A percentile compares a stretch with the other conserved stretches of the same genome.
Evolutionary conservation across 2,888 invertebrate genomes (phyloP).

Genomic region (Idaea dimidiata): DNA sequence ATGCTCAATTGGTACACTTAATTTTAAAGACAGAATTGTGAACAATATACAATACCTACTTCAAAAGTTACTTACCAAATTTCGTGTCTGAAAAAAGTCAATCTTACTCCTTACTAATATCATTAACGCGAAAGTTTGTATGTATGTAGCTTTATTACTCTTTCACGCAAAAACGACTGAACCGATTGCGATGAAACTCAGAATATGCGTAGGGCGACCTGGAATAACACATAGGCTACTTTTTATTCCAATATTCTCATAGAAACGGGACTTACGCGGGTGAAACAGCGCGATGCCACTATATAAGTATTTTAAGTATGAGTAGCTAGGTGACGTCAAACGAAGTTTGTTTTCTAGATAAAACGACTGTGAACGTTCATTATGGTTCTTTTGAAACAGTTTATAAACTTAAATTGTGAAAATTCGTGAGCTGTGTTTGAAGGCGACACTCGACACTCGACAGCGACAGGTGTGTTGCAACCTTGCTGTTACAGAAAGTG

Average conservation of each 20-base stretch:
- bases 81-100: neutral
- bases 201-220: too few species aligned
- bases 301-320: too few species aligned
- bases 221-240: too few species aligned
- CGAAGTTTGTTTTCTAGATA: constrained; percentile 6
- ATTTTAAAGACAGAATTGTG: neutral
- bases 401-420: constrained; percentile 22
- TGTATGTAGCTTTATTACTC: too few species aligned
- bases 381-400: constrained; percentile 34
- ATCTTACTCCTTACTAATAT: too few species aligned
- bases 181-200: too few species aligned
- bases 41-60: neutral
- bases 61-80: neutral
- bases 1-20: neutral
- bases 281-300: too few species aligned
- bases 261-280: too few species aligned
- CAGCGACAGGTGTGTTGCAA: constrained; percentile 41
- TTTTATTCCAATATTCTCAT: too few species aligned
- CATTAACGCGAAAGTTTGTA: too few species aligned
- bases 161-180: too few species aligned
- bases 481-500: constrained; percentile 1
- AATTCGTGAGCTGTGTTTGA: constrained; percentile 40
- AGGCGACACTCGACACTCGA: too few species aligned
- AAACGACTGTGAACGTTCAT: constrained; percentile 24
- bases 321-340: neutral